A percentile compares a stretch with the other conserved stretches of the same genome.
phyloP scores from a whole-genome alignment of 1,140 invertebrate genomes.

The Pseudomyrmex pallidus region DNA sequence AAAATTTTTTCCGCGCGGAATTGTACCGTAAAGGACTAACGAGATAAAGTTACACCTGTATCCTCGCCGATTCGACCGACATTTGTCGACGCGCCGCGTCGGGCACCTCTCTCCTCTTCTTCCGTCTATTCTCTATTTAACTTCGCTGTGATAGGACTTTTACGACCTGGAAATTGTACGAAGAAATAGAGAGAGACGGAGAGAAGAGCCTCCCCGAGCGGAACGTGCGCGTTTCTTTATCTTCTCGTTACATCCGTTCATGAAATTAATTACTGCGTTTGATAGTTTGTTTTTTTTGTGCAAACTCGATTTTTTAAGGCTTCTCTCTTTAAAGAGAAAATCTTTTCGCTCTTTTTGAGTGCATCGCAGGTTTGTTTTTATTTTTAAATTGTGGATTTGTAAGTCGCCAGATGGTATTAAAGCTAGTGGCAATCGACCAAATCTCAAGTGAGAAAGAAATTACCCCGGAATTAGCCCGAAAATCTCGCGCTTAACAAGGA shows the following conservation, averaged over 20 bases:
- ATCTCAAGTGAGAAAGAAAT: slow-evolving; percentile 7
- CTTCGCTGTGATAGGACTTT: slow-evolving; percentile 69
- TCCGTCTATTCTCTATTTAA: slow-evolving; percentile 27
- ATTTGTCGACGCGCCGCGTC: slow-evolving; percentile 53
- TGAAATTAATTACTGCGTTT: slow-evolving; percentile 24
- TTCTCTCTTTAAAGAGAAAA: too few relatives aligned
- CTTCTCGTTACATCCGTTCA: slow-evolving; percentile 16
- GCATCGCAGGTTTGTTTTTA: too few relatives aligned
- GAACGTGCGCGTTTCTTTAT: slow-evolving; percentile 63
- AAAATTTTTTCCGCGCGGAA: slow-evolving; percentile 47
- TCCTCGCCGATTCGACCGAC: slow-evolving; percentile 68
- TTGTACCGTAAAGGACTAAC: slow-evolving; percentile 62
- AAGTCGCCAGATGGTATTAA: too few relatives aligned
- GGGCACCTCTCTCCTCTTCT: slow-evolving; percentile 31
- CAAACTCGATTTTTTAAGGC: background rate
- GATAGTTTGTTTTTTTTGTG: background rate
- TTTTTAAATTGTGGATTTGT: too few relatives aligned
- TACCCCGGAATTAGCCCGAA: slow-evolving; percentile 26
- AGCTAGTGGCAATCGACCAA: too few relatives aligned
- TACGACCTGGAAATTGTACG: slow-evolving; percentile 66
- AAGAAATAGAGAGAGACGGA: slow-evolving; percentile 17
- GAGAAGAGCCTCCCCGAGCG: background rate
- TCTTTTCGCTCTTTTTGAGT: too few relatives aligned
- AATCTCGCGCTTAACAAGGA: slow-evolving; percentile 51
- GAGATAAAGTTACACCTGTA: slow-evolving; percentile 78